phyloP scores from a whole-genome alignment of 2,888 invertebrate species.

The Galerucella pusilla region DNA sequence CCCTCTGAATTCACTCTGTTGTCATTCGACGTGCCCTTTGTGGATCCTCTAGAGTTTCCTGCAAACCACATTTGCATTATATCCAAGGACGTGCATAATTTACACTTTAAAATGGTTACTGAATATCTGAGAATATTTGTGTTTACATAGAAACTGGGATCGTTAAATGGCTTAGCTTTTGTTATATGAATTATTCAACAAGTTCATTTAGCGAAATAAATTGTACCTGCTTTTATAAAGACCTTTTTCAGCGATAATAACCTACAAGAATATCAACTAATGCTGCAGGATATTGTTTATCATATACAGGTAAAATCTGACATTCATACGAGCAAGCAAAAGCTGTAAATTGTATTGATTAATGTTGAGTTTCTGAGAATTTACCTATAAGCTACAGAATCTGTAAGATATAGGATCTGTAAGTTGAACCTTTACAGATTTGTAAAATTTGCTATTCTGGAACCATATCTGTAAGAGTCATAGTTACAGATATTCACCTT shows the following conservation, averaged over 20 bases:
- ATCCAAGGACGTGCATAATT: conserved; percentile 25
- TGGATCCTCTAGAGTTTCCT: conserved; percentile 55
- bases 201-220: background rate
- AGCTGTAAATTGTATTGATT: too few species aligned
- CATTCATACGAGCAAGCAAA: too few species aligned
- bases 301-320: too few species aligned
- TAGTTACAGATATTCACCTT: too few species aligned
- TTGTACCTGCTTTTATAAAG: background rate
- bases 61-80: conserved; percentile 39
- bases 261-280: background rate
- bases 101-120: conserved; percentile 22
- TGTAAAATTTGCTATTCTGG: too few species aligned
- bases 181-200: conserved; percentile 8
- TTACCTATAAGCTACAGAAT: too few species aligned
- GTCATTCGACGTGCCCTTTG: conserved; percentile 56
- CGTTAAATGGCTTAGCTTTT: conserved; percentile 5
- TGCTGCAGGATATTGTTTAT: background rate
- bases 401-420: too few species aligned
- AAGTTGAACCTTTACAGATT: too few species aligned
- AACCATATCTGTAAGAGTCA: too few species aligned
- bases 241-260: background rate
- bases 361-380: too few species aligned
- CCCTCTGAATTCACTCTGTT: conserved; percentile 65
- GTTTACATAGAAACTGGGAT: conserved; percentile 26
- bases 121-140: conserved; percentile 24